Conservation (phyloP, 2,888 invertebrate species). For the Nudaria mundana region DNA sequence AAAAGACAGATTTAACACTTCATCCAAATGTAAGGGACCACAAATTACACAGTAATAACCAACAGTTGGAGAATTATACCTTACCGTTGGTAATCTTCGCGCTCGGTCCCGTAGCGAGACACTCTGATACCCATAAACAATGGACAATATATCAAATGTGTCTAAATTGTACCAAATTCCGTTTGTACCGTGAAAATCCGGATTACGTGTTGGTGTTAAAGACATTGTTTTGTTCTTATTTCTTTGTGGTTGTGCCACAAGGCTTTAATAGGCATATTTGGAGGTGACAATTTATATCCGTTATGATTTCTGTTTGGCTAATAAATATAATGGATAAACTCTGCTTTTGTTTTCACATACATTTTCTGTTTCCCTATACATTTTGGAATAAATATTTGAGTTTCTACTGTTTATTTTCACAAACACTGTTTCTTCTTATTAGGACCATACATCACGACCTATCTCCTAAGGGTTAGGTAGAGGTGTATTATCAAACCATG, state of each 20-base stretch:
- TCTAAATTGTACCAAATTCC: slow-evolving; percentile 34
- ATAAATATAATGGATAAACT: background rate
- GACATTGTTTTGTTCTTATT: slow-evolving; percentile 17
- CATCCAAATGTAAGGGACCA: background rate
- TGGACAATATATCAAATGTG: slow-evolving; percentile 34
- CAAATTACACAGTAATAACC: slow-evolving; percentile 5
- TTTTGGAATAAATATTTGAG: too few species aligned
- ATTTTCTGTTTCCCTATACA: too few species aligned
- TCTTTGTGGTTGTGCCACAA: slow-evolving; percentile 12
- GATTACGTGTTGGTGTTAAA: slow-evolving; percentile 27
- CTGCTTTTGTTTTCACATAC: background rate
- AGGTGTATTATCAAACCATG: too few species aligned
- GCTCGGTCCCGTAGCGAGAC: slow-evolving; percentile 16
- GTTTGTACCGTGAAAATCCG: slow-evolving; percentile 24
- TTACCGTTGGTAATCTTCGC: slow-evolving; percentile 8
- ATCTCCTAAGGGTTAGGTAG: too few species aligned
- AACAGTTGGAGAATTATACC: slow-evolving; percentile 7
- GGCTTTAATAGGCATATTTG: slow-evolving; percentile 12
- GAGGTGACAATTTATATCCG: slow-evolving; percentile 4
- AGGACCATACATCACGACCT: too few species aligned
- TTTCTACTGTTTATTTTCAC: background rate
- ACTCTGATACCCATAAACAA: slow-evolving; percentile 27
- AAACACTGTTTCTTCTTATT: too few species aligned
- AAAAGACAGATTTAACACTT: background rate
- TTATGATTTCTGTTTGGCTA: too few species aligned